phyloP scores from a whole-genome alignment of 2,888 invertebrate genomes.

The Hydroisotoma schaefferi region DNA sequence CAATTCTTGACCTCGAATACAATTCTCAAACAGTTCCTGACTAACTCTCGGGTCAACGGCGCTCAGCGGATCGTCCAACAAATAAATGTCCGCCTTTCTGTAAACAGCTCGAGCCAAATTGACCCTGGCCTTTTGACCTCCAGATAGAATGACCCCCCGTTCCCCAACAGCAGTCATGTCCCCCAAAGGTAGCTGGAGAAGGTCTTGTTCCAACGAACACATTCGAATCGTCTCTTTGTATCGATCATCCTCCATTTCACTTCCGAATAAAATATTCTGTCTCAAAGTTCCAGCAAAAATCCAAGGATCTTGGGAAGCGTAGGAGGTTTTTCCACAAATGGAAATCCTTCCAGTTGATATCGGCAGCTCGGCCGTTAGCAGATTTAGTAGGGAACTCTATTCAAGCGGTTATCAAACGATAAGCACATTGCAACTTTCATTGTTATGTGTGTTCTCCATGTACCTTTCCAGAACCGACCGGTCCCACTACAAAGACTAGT shows the following conservation, averaged over 20 bases:
- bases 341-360: conserved; percentile 51
- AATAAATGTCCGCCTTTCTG: too few species aligned
- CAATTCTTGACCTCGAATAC: too few species aligned
- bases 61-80: too few species aligned
- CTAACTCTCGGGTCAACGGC: too few species aligned
- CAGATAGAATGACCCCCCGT: conserved; percentile 50
- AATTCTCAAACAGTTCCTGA: too few species aligned
- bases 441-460: too few species aligned
- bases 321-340: conserved; percentile 54
- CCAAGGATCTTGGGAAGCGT: conserved; percentile 39
- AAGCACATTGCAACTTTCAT: too few species aligned
- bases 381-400: conserved; percentile 42
- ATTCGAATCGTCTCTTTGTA: conserved; percentile 12
- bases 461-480: too few species aligned
- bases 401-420: too few species aligned
- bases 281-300: conserved; percentile 59
- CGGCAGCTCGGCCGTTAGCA: conserved; percentile 55
- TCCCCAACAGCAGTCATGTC: conserved; percentile 58
- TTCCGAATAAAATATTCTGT: conserved; percentile 18
- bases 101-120: too few species aligned
- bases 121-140: too few species aligned
- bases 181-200: conserved; percentile 54
- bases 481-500: not conserved
- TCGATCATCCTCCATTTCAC: not conserved
- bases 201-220: conserved; percentile 4